Base-by-base conservation (phyloP, 2,797 vertebrate species). In the Siniperca undulata region DNA sequence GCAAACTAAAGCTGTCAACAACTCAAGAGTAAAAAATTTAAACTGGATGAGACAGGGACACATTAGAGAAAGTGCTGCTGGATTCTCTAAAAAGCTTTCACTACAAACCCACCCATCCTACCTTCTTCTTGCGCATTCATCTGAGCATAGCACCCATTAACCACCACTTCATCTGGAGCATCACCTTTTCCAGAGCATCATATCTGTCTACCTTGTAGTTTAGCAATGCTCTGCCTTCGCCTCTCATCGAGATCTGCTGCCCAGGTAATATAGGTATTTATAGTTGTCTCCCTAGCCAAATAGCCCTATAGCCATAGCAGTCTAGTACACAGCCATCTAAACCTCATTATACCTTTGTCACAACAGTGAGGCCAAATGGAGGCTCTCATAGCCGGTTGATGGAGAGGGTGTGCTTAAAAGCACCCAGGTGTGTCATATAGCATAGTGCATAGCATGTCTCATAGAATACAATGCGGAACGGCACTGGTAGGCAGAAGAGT, bases 321-420 rank as follows among this genome's bases (percentile, higher is more conserved):
- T 92, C 82, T 92, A 89, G 92, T 94, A 94, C 91, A 93, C 88
- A 90, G 90, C 94, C 94, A 96, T 96, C 95, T 93, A 96, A 94
- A 94, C 92, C 94, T 96, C 95, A 96, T 96, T 96, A 96, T 92
- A 93, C 93, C 91, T 93, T 93, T 94, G 95, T 95, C 95, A 95
- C 94, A 95, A 94, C 93, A 91, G 90, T 91, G 91, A 93, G 91
- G 92, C 92, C 93, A 96, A 95, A 96, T 96, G 94, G 94, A 94
- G 93, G 94, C 93, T 95, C 93, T 95, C 95, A 94, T 95, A 94
- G 94, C 91, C 74, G 72, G 82, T 88, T 95, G 95, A 96, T 96
- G 93, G 94, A 95, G 92, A 93, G 94, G 95, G 91, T 93, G 93
- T 92, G 93, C 94, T 95, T 95, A 95, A 94, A 93, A 93, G 93